phyloP scores from a whole-genome alignment of 2,113 vertebrate genomes.

The Xenopus laevis region DNA sequence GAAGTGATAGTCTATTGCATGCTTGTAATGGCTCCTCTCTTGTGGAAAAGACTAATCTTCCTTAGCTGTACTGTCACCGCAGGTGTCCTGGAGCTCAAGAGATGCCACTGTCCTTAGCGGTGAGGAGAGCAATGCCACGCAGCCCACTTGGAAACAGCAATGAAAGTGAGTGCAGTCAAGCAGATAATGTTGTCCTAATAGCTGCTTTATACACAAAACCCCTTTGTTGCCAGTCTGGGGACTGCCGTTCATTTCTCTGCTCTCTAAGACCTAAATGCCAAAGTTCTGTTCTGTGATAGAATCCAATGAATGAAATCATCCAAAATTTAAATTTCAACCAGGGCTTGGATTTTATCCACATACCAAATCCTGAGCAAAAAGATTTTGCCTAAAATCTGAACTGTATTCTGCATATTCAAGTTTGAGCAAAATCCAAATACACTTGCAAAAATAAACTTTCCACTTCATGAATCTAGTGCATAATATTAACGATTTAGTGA shows the following conservation, averaged over 20 bases:
- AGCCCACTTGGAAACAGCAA: conserved; percentile 6
- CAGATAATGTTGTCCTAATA: conserved; percentile 28
- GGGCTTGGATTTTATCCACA: too few species aligned
- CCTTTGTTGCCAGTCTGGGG: neutral
- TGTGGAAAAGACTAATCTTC: conserved; percentile 80
- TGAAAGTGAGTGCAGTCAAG: conserved; percentile 19
- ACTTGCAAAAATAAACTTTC: too few species aligned
- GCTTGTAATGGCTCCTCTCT: conserved; percentile 75
- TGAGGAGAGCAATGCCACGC: conserved; percentile 5
- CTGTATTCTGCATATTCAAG: too few species aligned
- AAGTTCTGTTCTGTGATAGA: too few species aligned
- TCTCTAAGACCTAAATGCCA: too few species aligned
- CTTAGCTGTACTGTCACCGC: conserved; percentile 68
- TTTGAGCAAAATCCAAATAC: too few species aligned
- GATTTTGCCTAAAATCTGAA: too few species aligned
- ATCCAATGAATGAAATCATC: too few species aligned
- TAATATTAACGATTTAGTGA: too few species aligned
- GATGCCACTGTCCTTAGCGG: conserved; percentile 39
- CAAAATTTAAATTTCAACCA: too few species aligned
- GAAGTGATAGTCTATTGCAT: conserved; percentile 80
- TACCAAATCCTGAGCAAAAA: too few species aligned
- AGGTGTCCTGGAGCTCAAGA: conserved; percentile 64
- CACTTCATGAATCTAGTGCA: too few species aligned
- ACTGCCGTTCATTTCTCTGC: neutral
- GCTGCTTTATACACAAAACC: conserved; percentile 22